Evolutionary conservation across 1,140 invertebrate species (phyloP).

Genomic region (Microplitis demolitor): DNA sequence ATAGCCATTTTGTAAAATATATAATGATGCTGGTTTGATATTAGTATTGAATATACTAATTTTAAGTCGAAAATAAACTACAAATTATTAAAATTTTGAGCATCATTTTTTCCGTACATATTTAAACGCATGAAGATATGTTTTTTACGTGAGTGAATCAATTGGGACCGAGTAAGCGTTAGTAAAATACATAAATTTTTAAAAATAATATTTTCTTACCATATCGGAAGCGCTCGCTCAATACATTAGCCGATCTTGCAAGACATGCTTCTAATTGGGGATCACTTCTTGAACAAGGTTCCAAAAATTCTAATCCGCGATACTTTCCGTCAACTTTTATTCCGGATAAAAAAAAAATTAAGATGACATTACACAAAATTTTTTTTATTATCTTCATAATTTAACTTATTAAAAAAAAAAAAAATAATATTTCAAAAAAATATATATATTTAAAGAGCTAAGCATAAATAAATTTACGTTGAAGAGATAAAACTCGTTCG

Average conservation of each 20-base stretch:
- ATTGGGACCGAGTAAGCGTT: no score
- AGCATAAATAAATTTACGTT: neutral
- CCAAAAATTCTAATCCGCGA: constrained; percentile 63
- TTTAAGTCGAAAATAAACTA: no score
- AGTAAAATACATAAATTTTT: no score
- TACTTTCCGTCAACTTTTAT: constrained; percentile 48
- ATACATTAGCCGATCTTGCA: constrained; percentile 71
- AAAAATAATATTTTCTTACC: constrained; percentile 47
- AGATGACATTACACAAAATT: constrained; percentile 33
- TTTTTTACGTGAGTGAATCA: no score
- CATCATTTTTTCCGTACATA: no score
- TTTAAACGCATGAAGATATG: no score
- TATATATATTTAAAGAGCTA: neutral
- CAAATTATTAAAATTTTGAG: no score
- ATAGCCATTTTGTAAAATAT: no score
- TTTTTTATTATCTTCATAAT: neutral
- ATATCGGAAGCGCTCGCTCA: constrained; percentile 69
- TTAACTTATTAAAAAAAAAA: neutral
- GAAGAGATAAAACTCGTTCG: constrained; percentile 43
- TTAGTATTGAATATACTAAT: no score
- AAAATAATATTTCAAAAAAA: neutral
- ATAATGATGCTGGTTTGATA: no score
- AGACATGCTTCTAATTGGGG: constrained; percentile 75
- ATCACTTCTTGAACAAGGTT: constrained; percentile 71
- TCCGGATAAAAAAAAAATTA: constrained; percentile 21